A percentile compares a stretch with the other conserved stretches of the same genome.
These are phyloP conservation scores for Indicator indicator DNA, from an alignment of 2,113 vertebrate genomes.

Conservation along the genomic window DNA sequence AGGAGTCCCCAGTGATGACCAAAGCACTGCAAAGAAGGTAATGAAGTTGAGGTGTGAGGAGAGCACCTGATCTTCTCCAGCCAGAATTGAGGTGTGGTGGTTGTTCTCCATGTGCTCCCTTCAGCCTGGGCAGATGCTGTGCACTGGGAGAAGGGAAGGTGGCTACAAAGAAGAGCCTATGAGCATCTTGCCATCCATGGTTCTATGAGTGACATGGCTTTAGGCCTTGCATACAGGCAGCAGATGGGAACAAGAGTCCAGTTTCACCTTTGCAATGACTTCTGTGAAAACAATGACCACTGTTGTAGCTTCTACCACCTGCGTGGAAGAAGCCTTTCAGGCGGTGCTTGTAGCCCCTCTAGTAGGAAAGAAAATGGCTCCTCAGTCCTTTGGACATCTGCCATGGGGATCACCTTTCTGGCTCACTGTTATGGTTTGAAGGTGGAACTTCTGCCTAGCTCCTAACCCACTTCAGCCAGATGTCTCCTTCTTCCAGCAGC, in stretches of 20 bases:
- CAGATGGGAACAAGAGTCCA: background rate
- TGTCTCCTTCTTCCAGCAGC: background rate
- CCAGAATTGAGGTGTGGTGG: rapidly evolving
- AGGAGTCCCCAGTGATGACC: background rate
- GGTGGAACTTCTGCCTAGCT: too few species aligned
- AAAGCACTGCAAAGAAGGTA: background rate
- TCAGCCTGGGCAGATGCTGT: background rate
- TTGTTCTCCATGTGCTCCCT: background rate
- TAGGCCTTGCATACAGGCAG: background rate
- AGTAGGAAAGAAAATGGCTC: background rate
- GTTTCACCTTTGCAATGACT: background rate
- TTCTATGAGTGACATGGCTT: background rate
- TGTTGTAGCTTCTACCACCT: background rate
- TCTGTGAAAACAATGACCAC: background rate
- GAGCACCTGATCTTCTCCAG: background rate
- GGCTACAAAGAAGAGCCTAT: background rate
- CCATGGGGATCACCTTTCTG: background rate
- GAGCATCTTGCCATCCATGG: background rate
- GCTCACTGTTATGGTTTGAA: too few species aligned
- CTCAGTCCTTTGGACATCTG: background rate
- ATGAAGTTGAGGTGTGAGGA: background rate
- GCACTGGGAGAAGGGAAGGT: background rate
- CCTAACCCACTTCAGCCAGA: too few species aligned
- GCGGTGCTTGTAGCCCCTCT: background rate
- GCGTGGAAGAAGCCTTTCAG: background rate